Evolutionary conservation across 64 coral and sea anemone genomes (phyloP), one percentile per base, ranked within the genome.

Genomic region (Catalaphyllia jardinei): DNA sequence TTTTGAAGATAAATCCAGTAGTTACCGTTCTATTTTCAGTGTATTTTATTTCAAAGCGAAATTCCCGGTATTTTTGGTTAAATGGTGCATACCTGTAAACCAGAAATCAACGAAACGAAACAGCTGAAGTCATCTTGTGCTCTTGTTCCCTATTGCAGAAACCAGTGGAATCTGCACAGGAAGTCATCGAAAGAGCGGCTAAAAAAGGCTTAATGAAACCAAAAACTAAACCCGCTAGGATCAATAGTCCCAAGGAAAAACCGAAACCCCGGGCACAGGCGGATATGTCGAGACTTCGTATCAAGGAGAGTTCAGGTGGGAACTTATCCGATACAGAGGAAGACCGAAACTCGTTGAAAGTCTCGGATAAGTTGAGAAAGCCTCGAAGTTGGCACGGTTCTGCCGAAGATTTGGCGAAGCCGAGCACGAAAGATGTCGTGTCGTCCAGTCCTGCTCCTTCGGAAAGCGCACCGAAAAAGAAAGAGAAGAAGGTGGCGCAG

Each of bases 171-270:
- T 64, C 88, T 15, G 74, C 93, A 15, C 82, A 90, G 24, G 93
- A 94, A 67, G 93, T 94, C 4, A 52, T 94, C 62, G 93, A 94
- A 20, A 86, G 93, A 80, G 93, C 93, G 13, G 89, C 93, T 5
- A 94, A 94, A 76, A 94, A 94, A 72, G 93, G 93, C 5, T 73
- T 94, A 19, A 88, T 94, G 93, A 94, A 94, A 87, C 90, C 90
- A 7, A 87, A 87, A 78, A 7, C 38, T 6, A 92, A 92, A 72
- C 50, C 82, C 0, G 7, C 62, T 0, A 75, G 90, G 16, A 75
- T 50, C 18, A 76, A 29, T 52, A 76, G 71, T n/a, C 72, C 80
- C 15, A 55, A 59, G 71, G 74, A 55, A 10, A 92, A 92, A 62
- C 83, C 82, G 1, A 80, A 62, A 72, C 74, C 90, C 15, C 90